These are phyloP conservation scores for Lagopus muta DNA, from an alignment of 2,113 vertebrate genomes.

Conservation along the genomic window DNA sequence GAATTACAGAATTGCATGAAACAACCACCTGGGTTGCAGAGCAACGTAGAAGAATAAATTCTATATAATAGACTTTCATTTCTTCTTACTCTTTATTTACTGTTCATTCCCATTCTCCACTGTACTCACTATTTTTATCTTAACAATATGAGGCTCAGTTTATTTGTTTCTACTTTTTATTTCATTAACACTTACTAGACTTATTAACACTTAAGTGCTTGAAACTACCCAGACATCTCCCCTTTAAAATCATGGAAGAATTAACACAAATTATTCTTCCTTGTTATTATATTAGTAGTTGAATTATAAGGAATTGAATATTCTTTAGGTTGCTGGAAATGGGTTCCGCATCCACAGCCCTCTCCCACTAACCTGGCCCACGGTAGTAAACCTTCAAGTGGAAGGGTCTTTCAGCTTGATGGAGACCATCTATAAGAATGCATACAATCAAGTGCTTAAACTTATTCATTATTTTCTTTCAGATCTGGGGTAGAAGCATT, in stretches of 20 bases:
- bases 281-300: background rate
- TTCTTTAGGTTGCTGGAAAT: background rate
- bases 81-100: background rate
- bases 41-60: background rate
- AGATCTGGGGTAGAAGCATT: background rate
- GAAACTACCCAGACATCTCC: background rate
- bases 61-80: background rate
- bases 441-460: background rate
- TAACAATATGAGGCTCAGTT: rapidly evolving
- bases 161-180: background rate
- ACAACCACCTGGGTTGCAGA: background rate
- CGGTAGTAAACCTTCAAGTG: background rate
- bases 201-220: background rate
- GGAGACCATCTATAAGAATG: background rate
- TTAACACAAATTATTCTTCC: background rate
- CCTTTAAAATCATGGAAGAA: background rate
- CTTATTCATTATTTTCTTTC: background rate
- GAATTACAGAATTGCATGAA: background rate
- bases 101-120: background rate
- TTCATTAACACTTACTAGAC: background rate
- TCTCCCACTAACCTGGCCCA: background rate
- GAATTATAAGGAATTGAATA: background rate
- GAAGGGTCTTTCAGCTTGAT: background rate
- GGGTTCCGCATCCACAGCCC: background rate
- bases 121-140: background rate